Evolutionary conservation across 2,113 vertebrate species (phyloP).

Genomic region (Ciconia stormi): DNA sequence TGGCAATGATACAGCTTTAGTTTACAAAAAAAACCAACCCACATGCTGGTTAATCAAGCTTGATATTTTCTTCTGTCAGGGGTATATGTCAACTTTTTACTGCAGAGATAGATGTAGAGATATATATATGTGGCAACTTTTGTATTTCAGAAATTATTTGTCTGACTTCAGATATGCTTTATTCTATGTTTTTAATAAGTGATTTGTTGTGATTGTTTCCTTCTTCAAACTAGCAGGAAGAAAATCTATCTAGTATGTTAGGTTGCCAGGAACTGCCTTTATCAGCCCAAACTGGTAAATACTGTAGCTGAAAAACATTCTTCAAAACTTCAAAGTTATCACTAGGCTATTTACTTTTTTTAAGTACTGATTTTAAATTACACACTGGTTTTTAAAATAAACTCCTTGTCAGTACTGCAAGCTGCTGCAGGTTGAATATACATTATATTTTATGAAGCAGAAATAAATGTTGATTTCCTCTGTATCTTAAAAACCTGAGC

Average conservation of each 20-base stretch:
- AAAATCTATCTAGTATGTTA: neutral
- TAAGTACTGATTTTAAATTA: neutral
- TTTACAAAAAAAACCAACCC: neutral
- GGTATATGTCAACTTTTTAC: neutral
- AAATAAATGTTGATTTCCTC: neutral
- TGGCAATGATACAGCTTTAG: neutral
- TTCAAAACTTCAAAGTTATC: neutral
- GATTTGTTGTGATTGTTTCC: neutral
- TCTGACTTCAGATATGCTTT: neutral
- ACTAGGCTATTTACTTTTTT: neutral
- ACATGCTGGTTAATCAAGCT: neutral
- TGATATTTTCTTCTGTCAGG: neutral
- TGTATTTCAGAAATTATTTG: neutral
- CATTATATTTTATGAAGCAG: neutral
- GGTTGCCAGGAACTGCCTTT: neutral
- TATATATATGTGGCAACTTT: neutral
- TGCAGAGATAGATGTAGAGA: neutral
- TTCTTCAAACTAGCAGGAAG: neutral
- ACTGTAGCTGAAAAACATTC: neutral
- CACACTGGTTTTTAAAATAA: conserved; percentile 3
- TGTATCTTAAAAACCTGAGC: neutral
- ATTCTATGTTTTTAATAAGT: neutral
- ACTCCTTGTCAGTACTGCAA: neutral
- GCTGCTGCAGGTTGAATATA: neutral
- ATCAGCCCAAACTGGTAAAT: neutral